Percentiles rank a stretch among this genome's conserved stretches.
Evolutionary conservation across 1,140 invertebrate species (phyloP).

Genomic region (Calycopis cecrops): DNA sequence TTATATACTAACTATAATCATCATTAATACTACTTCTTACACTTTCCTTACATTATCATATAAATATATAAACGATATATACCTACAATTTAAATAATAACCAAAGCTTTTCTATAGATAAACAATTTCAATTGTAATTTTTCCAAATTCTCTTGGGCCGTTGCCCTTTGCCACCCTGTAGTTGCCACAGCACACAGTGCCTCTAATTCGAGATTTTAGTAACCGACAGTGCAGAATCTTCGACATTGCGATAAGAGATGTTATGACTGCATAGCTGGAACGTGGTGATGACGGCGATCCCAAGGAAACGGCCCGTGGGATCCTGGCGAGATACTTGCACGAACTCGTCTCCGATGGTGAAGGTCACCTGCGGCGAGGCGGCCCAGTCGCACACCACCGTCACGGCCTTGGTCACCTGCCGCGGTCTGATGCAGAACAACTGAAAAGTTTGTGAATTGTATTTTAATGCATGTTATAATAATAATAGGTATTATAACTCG

Average conservation of each 20-base stretch:
- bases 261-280: conserved; percentile 57
- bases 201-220: neutral
- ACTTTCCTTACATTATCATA: no score
- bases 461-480: no score
- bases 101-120: no score
- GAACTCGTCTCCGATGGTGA: conserved; percentile 52
- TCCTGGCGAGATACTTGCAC: conserved; percentile 56
- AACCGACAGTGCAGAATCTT: neutral
- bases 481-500: no score
- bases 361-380: conserved; percentile 52
- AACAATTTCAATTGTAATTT: no score
- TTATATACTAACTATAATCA: no score
- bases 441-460: conserved; percentile 23
- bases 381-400: conserved; percentile 56
- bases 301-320: conserved; percentile 39
- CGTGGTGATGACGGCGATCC: conserved; percentile 56
- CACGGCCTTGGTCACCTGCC: conserved; percentile 44
- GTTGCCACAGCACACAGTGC: no score
- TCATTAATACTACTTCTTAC: no score
- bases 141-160: no score
- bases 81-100: no score
- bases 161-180: no score
- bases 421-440: conserved; percentile 52
- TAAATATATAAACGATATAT: no score
- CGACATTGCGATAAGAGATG: conserved; percentile 18